phyloP scores from a whole-genome alignment of 2,113 vertebrate genomes.

The rat (Rattus norvegicus) region GRCr8 NC_086027.1:102618001-102618500 shows the following conservation, averaged over 20 bases:
- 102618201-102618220: background rate
- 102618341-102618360: background rate
- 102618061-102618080: background rate
- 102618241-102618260: background rate
- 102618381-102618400: background rate
- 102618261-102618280: background rate
- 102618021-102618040: background rate
- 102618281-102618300: background rate
- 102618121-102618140: background rate
- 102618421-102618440: background rate
- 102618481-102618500: background rate
- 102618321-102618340: background rate
- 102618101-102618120: background rate
- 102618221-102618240: background rate
- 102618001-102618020: background rate
- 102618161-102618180: background rate
- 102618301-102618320: background rate
- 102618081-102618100: background rate
- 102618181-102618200: rapidly evolving
- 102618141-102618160: background rate
- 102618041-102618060: background rate
- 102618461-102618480: background rate
- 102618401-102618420: background rate
- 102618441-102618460: background rate
- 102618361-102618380: background rate